Evolutionary conservation across 2,888 invertebrate genomes (phyloP).

Genomic region (Molanna angustata): DNA sequence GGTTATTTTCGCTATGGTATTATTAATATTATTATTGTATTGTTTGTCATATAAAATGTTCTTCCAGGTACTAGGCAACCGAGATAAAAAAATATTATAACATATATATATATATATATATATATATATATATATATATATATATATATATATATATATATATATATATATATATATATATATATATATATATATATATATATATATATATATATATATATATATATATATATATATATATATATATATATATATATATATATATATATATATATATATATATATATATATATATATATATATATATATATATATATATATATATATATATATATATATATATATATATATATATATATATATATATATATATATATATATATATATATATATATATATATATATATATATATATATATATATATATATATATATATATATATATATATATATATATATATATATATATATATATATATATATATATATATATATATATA

Average conservation of each 20-base stretch:
- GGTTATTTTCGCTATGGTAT: too few species aligned
- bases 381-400: too few species aligned
- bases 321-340: conserved; percentile 1
- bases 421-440: too few species aligned
- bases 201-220: background rate
- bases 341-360: background rate
- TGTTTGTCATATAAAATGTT: too few species aligned
- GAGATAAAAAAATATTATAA: background rate
- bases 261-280: background rate
- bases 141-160: background rate
- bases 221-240: background rate
- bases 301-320: background rate
- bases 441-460: too few species aligned
- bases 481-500: too few species aligned
- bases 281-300: background rate
- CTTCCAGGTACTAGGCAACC: too few species aligned
- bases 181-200: background rate
- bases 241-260: background rate
- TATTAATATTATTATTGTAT: too few species aligned
- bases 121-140: background rate
- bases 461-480: too few species aligned
- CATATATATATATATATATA: background rate
- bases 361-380: too few species aligned
- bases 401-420: too few species aligned
- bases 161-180: background rate